These are phyloP conservation scores for Apeira syringaria DNA, from an alignment of 2,888 invertebrate genomes.

Conservation along the genomic window DNA sequence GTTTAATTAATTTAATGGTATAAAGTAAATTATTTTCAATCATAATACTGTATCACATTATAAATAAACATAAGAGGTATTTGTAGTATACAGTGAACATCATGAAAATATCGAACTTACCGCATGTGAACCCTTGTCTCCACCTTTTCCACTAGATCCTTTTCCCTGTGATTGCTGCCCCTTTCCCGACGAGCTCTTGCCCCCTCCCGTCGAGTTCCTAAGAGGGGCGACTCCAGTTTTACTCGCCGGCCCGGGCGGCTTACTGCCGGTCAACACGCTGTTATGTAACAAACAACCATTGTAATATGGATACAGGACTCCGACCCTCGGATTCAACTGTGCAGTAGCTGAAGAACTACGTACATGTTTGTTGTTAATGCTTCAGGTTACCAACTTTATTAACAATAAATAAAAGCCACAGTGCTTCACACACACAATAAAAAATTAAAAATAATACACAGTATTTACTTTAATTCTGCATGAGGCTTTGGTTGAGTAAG, in stretches of 20 bases:
- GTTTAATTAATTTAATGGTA: too few species aligned
- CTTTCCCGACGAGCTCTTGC: conserved; percentile 56
- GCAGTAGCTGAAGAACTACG: too few species aligned
- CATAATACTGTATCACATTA: too few species aligned
- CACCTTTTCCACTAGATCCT: conserved; percentile 53
- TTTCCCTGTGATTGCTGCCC: conserved; percentile 53
- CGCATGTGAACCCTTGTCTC: conserved; percentile 56
- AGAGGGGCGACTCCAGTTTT: conserved; percentile 74
- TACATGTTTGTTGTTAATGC: too few species aligned
- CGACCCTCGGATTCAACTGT: not conserved
- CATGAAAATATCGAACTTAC: conserved; percentile 35
- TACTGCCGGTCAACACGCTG: conserved; percentile 71
- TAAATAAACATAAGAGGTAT: not conserved
- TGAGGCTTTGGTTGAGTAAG: too few species aligned
- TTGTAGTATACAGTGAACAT: not conserved
- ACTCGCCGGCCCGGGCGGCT: conserved; percentile 79
- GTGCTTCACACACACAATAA: too few species aligned
- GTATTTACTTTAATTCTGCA: too few species aligned
- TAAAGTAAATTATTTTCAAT: too few species aligned
- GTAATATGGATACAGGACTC: not conserved
- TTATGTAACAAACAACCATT: conserved; percentile 25
- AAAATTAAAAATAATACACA: too few species aligned
- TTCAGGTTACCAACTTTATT: too few species aligned
- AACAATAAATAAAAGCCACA: too few species aligned
- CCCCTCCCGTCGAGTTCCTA: conserved; percentile 49